These are phyloP conservation scores for Herpailurus yagouaroundi DNA, from an alignment of 2,113 vertebrate species.

Conservation along the genomic window DNA sequence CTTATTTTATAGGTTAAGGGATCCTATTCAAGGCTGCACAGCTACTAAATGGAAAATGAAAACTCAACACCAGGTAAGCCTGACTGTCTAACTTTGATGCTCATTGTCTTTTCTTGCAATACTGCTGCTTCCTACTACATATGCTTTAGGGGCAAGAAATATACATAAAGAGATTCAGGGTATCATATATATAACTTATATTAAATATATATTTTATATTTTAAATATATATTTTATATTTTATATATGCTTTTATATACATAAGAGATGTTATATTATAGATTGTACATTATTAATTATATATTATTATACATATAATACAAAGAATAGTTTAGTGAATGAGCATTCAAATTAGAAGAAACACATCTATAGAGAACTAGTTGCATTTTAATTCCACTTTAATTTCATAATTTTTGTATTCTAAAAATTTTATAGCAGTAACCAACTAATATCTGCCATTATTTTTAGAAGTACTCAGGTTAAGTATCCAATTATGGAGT, in stretches of 20 bases:
- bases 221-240: not conserved
- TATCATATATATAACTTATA: not conserved
- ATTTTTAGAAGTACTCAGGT: not conserved
- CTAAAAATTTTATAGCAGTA: not conserved
- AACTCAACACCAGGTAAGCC: not conserved
- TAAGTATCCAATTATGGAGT: slow-evolving; percentile 36
- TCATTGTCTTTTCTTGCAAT: not conserved
- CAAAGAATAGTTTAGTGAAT: not conserved
- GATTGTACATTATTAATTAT: not conserved
- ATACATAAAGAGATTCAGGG: not conserved
- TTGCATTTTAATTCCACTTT: slow-evolving; percentile 24
- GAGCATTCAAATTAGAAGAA: slow-evolving; percentile 48
- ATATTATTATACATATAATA: not conserved
- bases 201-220: not conserved
- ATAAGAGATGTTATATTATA: not conserved
- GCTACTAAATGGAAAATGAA: not conserved
- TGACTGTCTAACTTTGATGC: not conserved
- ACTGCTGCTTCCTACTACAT: not conserved
- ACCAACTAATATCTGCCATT: slow-evolving; percentile 21
- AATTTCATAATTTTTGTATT: slow-evolving; percentile 51
- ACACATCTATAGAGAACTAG: not conserved
- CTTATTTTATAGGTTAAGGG: not conserved
- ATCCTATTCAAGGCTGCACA: not conserved
- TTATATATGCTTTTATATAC: not conserved
- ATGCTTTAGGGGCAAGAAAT: not conserved